phyloP scores from a whole-genome alignment of 2,797 vertebrate species.

The Adelosebastes latens region DNA sequence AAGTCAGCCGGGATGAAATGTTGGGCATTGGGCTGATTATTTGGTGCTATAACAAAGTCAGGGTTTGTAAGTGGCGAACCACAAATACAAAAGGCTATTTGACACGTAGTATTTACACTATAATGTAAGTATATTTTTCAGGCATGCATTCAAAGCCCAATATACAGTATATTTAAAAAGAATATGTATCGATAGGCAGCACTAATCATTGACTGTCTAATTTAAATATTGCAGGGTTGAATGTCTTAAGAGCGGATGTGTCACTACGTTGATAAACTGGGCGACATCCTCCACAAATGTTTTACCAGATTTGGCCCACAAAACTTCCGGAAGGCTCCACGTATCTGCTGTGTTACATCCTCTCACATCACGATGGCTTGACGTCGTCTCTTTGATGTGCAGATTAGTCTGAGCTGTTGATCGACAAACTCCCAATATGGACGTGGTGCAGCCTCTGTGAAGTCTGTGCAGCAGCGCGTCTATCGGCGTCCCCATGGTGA shows the following conservation, averaged over 20 bases:
- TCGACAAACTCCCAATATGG: constrained; percentile 24
- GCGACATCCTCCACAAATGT: neutral
- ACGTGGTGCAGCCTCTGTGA: neutral
- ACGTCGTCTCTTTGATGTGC: neutral
- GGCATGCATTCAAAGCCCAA: neutral
- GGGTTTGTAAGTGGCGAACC: neutral
- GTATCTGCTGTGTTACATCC: neutral
- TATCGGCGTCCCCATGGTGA: constrained; percentile 50
- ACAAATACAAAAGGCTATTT: neutral
- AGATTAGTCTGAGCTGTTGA: constrained; percentile 12
- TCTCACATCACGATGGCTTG: neutral
- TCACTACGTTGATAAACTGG: neutral
- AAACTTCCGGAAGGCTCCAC: neutral
- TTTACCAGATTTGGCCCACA: neutral
- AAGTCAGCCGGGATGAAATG: neutral
- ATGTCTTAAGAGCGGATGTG: neutral
- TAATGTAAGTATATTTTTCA: neutral
- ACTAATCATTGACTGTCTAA: neutral
- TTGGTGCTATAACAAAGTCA: neutral
- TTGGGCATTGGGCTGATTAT: neutral
- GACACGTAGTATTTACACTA: neutral
- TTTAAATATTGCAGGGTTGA: neutral
- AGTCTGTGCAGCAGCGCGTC: constrained; percentile 14
- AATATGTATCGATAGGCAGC: neutral
- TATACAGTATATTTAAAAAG: neutral